Percentiles rank a stretch among this genome's conserved stretches.
These are phyloP conservation scores for Pelobates cultripes DNA, from an alignment of 2,797 vertebrate species.

Conservation along the genomic window DNA sequence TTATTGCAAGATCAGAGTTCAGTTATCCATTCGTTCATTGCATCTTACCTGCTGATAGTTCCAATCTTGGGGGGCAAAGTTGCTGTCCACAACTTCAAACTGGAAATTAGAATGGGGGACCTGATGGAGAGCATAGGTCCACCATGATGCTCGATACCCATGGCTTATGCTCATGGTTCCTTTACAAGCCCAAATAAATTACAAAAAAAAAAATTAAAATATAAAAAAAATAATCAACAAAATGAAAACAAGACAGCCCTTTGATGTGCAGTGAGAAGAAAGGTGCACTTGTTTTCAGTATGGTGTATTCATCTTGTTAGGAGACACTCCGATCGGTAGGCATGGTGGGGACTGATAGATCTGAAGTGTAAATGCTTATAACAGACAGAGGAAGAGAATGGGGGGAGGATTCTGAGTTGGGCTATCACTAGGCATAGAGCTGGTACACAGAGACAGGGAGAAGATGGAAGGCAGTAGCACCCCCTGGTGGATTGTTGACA, in stretches of 20 bases:
- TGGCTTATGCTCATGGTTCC: slow-evolving; percentile 68
- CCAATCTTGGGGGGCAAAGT: slow-evolving; percentile 66
- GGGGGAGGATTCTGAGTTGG: slow-evolving; percentile 46
- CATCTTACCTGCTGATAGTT: slow-evolving; percentile 71
- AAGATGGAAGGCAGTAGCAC: slow-evolving; percentile 41
- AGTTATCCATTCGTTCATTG: no score
- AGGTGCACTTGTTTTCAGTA: slow-evolving; percentile 15
- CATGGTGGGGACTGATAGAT: slow-evolving; percentile 63
- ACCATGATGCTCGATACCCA: slow-evolving; percentile 69
- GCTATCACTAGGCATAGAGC: slow-evolving; percentile 47
- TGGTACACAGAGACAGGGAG: slow-evolving; percentile 52
- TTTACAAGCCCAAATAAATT: slow-evolving; percentile 42
- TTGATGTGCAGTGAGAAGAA: not conserved
- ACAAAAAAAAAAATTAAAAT: slow-evolving; percentile 13
- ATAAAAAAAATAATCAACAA: slow-evolving; percentile 5
- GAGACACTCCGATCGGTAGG: slow-evolving; percentile 46
- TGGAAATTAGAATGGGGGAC: slow-evolving; percentile 71
- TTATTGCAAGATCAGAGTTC: no score
- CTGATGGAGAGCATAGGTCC: slow-evolving; percentile 71
- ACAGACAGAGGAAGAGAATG: slow-evolving; percentile 37
- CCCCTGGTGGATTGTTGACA: slow-evolving; percentile 25
- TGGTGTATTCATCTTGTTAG: slow-evolving; percentile 39
- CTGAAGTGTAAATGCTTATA: slow-evolving; percentile 56
- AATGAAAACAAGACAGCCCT: not conserved
- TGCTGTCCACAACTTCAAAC: slow-evolving; percentile 68